Evolutionary conservation across 2,888 invertebrate genomes (phyloP), one percentile per base, ranked within the genome.

Genomic region (Chymomyza caudatula): DNA sequence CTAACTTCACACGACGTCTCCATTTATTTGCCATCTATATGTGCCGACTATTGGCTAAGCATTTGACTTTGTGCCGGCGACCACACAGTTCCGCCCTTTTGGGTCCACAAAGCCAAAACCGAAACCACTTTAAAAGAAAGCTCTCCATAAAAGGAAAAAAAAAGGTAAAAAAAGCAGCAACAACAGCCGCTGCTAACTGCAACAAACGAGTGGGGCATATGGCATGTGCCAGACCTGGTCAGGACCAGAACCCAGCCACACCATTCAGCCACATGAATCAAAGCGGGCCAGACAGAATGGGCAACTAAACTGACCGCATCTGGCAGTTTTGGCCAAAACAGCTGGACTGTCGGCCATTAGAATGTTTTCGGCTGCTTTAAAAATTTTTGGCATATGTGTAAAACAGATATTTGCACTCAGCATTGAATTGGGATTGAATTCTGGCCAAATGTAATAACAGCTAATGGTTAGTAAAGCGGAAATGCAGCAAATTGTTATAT

Each of bases 341-440:
- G 23, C 19, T 51, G 51, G 22, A 15, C 51, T 11, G 52, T 52
- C 20, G 8, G 25, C 19, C 52, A 60, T 22, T 56, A 6, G 43
- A 15, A 4, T 43, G 42, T 19, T 19, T n/a, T 51, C 49, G 47
- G 49, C 22, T 53, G 20, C 53, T 22, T n/a, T 53, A 20, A 20
- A 53, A n/a, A 13, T 17, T 73, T 76, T 68, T 76, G 63, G 71
- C 62, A 37, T 37, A 11, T 37, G 29, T 37, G 29, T 37, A 37
- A 61, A 81, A 85, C 85, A 80, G 77, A 85, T 78, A 80, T 80
- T 80, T 83, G 85, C 85, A 82, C 85, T 82, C 80, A 77, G n/a
- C 42, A 56, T 56, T 56, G 43, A 85, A 83, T 72, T 71, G 65
- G n/a, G 85, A 81, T 82, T 77, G 83, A 72, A 82, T 85, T 77